These are phyloP conservation scores for Ranitomeya imitator DNA, from an alignment of 2,113 vertebrate genomes.

Conservation along the genomic window DNA sequence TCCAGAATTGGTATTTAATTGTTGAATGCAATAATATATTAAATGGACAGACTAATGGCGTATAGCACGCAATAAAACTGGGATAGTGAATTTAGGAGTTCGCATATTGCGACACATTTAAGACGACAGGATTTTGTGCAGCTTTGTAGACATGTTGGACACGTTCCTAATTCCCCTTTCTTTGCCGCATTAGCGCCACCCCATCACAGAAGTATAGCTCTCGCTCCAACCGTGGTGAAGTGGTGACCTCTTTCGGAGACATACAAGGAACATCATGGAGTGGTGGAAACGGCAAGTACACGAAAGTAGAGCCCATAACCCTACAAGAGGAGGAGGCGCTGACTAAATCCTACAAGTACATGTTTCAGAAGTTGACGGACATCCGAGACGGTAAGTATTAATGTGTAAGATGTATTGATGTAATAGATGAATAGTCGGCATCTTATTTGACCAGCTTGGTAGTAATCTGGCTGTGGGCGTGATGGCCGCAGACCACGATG, in stretches of 20 bases:
- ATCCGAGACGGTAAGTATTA: conserved; percentile 77
- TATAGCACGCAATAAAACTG: too few relatives aligned
- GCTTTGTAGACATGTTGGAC: background rate
- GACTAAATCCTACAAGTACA: conserved; percentile 79
- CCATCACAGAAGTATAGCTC: conserved; percentile 87
- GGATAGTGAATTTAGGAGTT: too few relatives aligned
- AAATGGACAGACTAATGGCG: too few relatives aligned
- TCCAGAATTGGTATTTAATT: too few relatives aligned
- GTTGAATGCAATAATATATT: too few relatives aligned
- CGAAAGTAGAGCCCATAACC: conserved; percentile 68
- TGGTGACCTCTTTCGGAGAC: conserved; percentile 78
- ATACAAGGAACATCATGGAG: conserved; percentile 75
- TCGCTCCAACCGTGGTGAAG: conserved; percentile 81
- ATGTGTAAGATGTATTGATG: too few relatives aligned
- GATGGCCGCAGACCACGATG: background rate
- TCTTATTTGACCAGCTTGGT: background rate
- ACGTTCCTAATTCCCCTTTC: background rate
- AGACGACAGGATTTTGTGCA: background rate
- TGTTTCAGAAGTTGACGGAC: conserved; percentile 88
- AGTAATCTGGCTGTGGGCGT: background rate
- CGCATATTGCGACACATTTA: too few relatives aligned
- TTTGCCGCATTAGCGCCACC: conserved; percentile 70
- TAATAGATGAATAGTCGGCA: too few relatives aligned
- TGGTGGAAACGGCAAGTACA: conserved; percentile 62
- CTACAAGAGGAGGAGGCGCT: conserved; percentile 66